Evolutionary conservation across 2,888 invertebrate genomes (phyloP).

Genomic region (Meta bourneti): DNA sequence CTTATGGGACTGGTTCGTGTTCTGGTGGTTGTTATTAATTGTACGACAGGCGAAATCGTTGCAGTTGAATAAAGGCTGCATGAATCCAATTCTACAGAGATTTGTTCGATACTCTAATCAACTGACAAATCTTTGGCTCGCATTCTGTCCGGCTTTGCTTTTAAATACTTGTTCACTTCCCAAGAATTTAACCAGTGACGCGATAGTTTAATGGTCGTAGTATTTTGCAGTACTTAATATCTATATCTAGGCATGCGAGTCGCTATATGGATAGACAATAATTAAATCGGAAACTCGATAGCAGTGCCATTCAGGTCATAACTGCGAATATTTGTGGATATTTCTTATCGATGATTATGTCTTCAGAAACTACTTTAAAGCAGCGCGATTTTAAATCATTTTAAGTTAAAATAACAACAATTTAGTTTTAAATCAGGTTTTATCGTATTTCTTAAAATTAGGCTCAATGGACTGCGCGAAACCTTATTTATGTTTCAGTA

Average conservation of each 20-base stretch:
- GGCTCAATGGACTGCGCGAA: too few species aligned
- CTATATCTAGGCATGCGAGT: background rate
- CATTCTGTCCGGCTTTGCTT: conserved; percentile 42
- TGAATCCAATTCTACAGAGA: conserved; percentile 67
- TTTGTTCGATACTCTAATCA: conserved; percentile 66
- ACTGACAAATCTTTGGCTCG: conserved; percentile 56
- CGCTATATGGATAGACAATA: too few species aligned
- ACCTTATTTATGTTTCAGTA: too few species aligned
- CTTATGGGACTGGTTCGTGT: conserved; percentile 73
- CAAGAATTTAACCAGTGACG: conserved; percentile 56
- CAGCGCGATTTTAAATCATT: too few species aligned
- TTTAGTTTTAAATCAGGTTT: too few species aligned
- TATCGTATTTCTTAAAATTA: too few species aligned
- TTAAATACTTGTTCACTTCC: conserved; percentile 69
- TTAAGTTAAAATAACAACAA: too few species aligned
- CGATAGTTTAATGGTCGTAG: background rate
- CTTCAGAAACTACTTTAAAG: too few species aligned
- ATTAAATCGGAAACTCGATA: too few species aligned
- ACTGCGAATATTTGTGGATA: too few species aligned
- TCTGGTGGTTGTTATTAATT: conserved; percentile 76
- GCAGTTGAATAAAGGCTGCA: conserved; percentile 64
- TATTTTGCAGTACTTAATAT: background rate
- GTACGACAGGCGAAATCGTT: conserved; percentile 69
- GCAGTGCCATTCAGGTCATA: too few species aligned
- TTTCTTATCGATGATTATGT: too few species aligned